Conservation (phyloP, 2,888 invertebrate genomes). For the Lithophane socia region DNA sequence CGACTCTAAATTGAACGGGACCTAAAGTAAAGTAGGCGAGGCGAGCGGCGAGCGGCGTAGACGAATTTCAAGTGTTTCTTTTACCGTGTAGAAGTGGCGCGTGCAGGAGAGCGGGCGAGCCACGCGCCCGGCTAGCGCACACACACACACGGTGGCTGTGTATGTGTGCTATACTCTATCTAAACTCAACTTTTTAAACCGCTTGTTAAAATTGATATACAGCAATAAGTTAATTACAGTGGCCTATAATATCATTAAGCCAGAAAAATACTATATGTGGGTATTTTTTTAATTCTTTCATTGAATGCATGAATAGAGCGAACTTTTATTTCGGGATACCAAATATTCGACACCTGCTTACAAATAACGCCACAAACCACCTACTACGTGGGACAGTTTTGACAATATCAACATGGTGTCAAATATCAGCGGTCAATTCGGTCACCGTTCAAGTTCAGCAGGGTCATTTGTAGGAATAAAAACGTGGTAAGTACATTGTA, state of each 20-base stretch:
- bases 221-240: constrained; percentile 21
- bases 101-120: constrained; percentile 80
- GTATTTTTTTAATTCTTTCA: neutral
- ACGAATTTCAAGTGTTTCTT: constrained; percentile 87
- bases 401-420: constrained; percentile 37
- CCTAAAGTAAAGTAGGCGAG: constrained; percentile 78
- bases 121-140: constrained; percentile 53
- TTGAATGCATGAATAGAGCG: neutral
- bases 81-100: constrained; percentile 83
- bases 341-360: constrained; percentile 10
- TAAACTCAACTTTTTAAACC: constrained; percentile 40
- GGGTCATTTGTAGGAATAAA: constrained; percentile 34
- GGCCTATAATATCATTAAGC: neutral
- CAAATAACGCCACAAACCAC: constrained; percentile 8
- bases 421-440: constrained; percentile 46
- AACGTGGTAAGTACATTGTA: constrained; percentile 1
- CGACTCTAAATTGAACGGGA: constrained; percentile 76
- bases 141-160: constrained; percentile 14
- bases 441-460: constrained; percentile 50
- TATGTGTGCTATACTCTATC: constrained; percentile 46
- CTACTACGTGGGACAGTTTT: constrained; percentile 14
- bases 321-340: neutral
- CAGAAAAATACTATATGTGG: neutral
- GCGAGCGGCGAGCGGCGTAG: constrained; percentile 78
- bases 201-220: constrained; percentile 47